These are phyloP conservation scores for Odontomachus brunneus DNA, from an alignment of 1,140 invertebrate genomes.

Conservation along the genomic window DNA sequence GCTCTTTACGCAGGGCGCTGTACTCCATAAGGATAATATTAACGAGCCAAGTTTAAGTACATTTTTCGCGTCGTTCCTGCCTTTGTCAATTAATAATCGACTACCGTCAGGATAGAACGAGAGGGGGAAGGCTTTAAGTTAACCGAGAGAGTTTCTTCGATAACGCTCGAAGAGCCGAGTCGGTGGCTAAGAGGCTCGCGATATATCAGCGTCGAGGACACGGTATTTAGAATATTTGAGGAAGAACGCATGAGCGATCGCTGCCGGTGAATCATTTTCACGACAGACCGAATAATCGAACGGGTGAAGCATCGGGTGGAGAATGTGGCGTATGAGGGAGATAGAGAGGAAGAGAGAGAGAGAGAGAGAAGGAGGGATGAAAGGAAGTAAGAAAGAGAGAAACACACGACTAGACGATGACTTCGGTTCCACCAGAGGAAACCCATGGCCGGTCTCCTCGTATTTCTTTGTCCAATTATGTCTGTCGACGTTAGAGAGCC, in stretches of 20 bases:
- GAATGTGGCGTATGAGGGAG: neutral
- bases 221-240: constrained; percentile 70
- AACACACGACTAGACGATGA: constrained; percentile 5
- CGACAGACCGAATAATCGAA: constrained; percentile 58
- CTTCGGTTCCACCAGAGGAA: constrained; percentile 39
- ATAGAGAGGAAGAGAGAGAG: constrained; percentile 32
- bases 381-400: constrained; percentile 35
- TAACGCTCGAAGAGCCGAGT: constrained; percentile 22
- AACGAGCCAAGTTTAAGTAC: constrained; percentile 69
- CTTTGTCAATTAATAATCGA: constrained; percentile 72
- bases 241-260: constrained; percentile 52
- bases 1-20: constrained; percentile 40
- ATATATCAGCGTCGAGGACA: constrained; percentile 47
- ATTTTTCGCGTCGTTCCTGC: constrained; percentile 59
- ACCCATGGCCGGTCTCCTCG: constrained; percentile 66
- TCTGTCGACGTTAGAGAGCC: constrained; percentile 41
- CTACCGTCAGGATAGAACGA: constrained; percentile 22
- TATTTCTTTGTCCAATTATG: constrained; percentile 76
- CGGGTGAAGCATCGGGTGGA: neutral
- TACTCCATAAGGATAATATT: constrained; percentile 68
- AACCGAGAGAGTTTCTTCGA: constrained; percentile 25
- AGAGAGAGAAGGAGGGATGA: constrained; percentile 31
- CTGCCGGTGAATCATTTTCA: constrained; percentile 71
- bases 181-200: constrained; percentile 38
- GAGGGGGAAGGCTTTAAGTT: constrained; percentile 33